Evolutionary conservation across 2,888 invertebrate genomes (phyloP).

Genomic region (Eupithecia vulgata): DNA sequence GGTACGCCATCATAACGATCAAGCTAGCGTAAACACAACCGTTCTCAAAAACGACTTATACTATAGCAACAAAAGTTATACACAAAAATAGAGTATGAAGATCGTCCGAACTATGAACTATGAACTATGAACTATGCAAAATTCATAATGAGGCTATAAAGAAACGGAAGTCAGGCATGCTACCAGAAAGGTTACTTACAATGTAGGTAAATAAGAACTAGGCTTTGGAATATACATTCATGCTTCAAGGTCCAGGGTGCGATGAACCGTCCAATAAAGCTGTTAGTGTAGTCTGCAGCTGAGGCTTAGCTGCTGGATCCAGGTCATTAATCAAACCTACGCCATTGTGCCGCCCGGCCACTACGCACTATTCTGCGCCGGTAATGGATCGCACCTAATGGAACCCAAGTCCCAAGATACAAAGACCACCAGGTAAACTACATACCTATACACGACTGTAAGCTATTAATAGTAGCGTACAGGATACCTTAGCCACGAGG

Average conservation of each 20-base stretch:
- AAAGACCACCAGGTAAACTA: conserved; percentile 22
- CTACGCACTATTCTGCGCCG: conserved; percentile 15
- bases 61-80: no score
- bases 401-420: conserved; percentile 17
- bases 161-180: no score
- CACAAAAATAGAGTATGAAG: no score
- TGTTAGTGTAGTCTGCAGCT: conserved; percentile 22
- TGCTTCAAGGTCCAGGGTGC: background rate
- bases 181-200: background rate
- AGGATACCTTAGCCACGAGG: background rate
- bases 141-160: no score
- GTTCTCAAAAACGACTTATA: no score
- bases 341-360: conserved; percentile 30
- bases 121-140: no score
- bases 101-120: no score
- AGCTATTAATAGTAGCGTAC: conserved; percentile 6
- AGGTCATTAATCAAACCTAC: conserved; percentile 41
- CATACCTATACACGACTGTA: background rate
- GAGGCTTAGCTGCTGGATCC: conserved; percentile 22
- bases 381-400: conserved; percentile 40
- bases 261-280: background rate
- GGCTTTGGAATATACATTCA: background rate
- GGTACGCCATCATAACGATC: no score
- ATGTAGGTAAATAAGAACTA: background rate
- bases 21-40: no score